phyloP scores from a whole-genome alignment of 2,797 vertebrate genomes.

The Valencia hispanica region DNA sequence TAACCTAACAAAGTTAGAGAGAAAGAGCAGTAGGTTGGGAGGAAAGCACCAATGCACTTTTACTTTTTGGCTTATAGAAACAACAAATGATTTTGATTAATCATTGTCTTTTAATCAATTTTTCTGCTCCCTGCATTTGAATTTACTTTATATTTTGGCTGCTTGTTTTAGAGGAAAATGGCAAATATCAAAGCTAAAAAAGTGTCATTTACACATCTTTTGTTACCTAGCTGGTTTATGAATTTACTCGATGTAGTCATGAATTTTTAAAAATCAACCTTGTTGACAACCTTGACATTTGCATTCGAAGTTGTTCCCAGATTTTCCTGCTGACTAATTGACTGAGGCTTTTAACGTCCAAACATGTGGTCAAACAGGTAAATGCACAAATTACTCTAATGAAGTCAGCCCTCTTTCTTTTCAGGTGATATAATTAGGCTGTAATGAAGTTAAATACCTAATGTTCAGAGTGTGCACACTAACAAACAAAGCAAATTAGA shows the following conservation, averaged over 20 bases:
- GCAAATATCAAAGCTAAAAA: background rate
- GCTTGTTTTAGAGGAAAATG: background rate
- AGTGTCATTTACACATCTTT: background rate
- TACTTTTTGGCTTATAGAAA: background rate
- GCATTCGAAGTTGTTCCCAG: constrained; percentile 11
- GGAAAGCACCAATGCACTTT: background rate
- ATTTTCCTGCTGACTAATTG: constrained; percentile 18
- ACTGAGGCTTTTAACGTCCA: background rate
- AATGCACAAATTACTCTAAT: constrained; percentile 46
- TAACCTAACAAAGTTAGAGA: background rate
- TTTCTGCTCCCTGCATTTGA: background rate
- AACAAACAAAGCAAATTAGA: constrained; percentile 48
- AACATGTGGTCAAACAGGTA: constrained; percentile 46
- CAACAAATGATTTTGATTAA: background rate
- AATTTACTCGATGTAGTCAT: background rate
- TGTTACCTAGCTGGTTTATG: background rate
- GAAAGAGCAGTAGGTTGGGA: background rate
- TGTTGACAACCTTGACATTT: background rate
- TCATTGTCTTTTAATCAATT: background rate
- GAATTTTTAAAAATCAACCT: background rate
- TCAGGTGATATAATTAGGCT: constrained; percentile 60
- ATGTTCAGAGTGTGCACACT: constrained; percentile 23
- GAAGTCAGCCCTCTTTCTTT: constrained; percentile 25
- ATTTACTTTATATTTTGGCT: background rate
- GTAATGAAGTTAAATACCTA: constrained; percentile 41